Base-by-base conservation (phyloP, 2,888 invertebrate species). In the Drepanosiphum platanoidis region DNA sequence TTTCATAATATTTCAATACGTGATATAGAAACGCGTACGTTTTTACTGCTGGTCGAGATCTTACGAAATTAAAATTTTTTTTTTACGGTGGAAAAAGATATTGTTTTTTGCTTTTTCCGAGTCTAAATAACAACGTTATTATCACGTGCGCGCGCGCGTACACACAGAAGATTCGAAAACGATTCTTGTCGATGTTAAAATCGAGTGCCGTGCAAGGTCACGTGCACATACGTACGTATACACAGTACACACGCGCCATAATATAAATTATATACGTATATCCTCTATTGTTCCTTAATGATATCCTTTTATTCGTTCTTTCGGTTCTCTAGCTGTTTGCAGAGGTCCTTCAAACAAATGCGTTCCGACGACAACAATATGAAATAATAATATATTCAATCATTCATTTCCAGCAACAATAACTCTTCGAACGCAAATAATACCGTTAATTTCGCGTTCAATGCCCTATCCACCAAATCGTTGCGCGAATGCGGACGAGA, bases 221-320 rank as follows among this genome's bases (percentile, higher is more conserved):
- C 8, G 18, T 75, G 30, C 27, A 30, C 4, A 5, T n/a, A 18
- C n/a, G n/a, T n/a, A n/a, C n/a, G n/a, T n/a, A n/a, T n/a, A n/a
- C n/a, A n/a, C n/a, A n/a, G n/a, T n/a, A n/a, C n/a, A n/a, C n/a
- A n/a, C n/a, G n/a, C n/a, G n/a, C n/a, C n/a, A n/a, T n/a, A n/a
- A n/a, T n/a, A 36, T 64, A 27, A 9, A 32, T 1, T 30, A 30
- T 66, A 32, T 66, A 66, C 9, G 7, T 66, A 42, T 46, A 11
- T 32, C n/a, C 15, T n/a, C 32, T n/a, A n/a, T 79, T 79, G 78
- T 79, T 68, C 46, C 15, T 52, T 79, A 68, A 79, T 27, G 52
- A 34, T 36, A 68, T 79, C 34, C 68, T 68, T 68, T 39, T 79
- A 79, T 79, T n/a, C 18, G 27, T 79, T 27, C 9, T 46, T 30